phyloP scores from a whole-genome alignment of 2,888 invertebrate species.

The Lutraria lutraria region DNA sequence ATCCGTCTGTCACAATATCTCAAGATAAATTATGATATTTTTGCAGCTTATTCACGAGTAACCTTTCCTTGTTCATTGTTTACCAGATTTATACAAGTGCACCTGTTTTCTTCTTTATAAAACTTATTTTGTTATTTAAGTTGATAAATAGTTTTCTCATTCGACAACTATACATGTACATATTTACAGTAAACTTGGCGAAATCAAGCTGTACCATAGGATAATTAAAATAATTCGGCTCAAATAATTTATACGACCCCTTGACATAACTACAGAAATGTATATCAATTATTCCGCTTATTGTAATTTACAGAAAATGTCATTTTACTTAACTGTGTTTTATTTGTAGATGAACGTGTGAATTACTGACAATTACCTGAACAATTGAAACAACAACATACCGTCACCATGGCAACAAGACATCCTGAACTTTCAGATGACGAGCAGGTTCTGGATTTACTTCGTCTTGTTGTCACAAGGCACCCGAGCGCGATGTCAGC shows the following conservation, averaged over 20 bases:
- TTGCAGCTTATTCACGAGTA: no score
- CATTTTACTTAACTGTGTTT: not conserved
- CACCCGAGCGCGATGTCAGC: conserved; percentile 60
- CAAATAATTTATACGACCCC: not conserved
- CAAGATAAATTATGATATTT: no score
- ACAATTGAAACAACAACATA: not conserved
- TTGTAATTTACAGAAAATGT: not conserved
- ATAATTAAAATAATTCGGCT: no score
- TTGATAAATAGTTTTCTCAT: no score
- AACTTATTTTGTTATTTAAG: no score
- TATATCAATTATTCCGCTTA: not conserved
- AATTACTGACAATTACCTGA: not conserved
- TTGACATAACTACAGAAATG: not conserved
- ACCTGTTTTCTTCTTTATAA: no score
- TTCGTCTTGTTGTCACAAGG: conserved; percentile 59
- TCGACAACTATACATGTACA: no score
- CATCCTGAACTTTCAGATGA: conserved; percentile 57
- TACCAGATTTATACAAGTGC: no score
- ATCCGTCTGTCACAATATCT: no score
- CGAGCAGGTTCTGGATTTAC: conserved; percentile 59
- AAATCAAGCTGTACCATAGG: no score
- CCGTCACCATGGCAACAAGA: conserved; percentile 29
- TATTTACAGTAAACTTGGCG: no score
- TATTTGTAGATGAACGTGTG: not conserved
- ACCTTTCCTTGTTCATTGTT: no score